Evolutionary conservation across 2,888 invertebrate genomes (phyloP), one percentile per base, ranked within the genome.

Genomic region (Entomobrya multifasciata): DNA sequence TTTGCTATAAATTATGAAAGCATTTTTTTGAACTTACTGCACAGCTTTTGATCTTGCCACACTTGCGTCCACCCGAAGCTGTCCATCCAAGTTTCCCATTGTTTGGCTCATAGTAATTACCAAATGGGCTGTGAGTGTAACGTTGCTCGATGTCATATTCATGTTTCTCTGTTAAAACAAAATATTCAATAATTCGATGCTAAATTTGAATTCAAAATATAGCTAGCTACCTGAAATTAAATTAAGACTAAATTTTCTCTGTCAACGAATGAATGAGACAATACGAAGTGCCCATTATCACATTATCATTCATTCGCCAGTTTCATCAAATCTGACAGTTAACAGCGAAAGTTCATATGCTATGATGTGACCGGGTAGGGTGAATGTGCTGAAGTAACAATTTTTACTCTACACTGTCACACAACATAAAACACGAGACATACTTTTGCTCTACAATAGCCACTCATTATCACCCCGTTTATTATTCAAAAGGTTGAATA

Each of bases 101-200:
- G 92, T 92, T 65, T 92, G 91, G 27, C 92, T 91, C 11, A 94
- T 91, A 0, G 94, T 92, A 82, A 94, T 93, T 10, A 94, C 92
- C 13, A 94, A 93, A 90, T 94, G 94, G 0, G 94, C 94, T 8
- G 94, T 94, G 62, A 94, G 91, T 1, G 93, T 92, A 3, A 94
- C 92, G 84, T 92, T 92, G 52, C 79, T 84, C 2, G 76, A 89
- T 30, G 87, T 89, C 82, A 88, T 89, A 57, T 83, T 83, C 86
- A 87, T 84, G 76, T 87, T 87, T 49, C 87, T 65, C 87, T 87
- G 62, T 5, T 65, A 57, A 57, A 52, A 76, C 17, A 78, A 52
- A 44, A 27, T 55, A 55, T n/a, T 4, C 44, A 49, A 44, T 57
- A 27, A 80, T 17, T 67, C 36, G 17, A 55, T 25, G 15, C 10